phyloP scores from a whole-genome alignment of 2,888 invertebrate species.

The Parnassius mnemosyne region DNA sequence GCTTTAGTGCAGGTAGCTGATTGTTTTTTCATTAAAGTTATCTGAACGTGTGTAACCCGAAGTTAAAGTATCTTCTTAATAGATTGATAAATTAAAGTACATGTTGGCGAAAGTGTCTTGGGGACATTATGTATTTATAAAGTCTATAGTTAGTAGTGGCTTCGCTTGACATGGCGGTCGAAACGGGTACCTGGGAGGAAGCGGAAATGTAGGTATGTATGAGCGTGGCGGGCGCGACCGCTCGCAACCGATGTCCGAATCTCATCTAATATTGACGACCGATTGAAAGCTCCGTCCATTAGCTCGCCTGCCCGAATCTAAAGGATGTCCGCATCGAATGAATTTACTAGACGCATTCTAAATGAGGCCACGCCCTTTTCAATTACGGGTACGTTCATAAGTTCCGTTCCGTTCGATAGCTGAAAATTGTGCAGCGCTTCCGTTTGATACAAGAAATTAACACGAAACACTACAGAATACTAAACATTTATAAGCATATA shows the following conservation, averaged over 20 bases:
- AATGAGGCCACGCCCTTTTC: conserved; percentile 47
- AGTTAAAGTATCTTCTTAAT: not conserved
- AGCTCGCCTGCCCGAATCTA: conserved; percentile 38
- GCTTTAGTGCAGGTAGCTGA: conserved; percentile 39
- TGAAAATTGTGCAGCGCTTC: conserved; percentile 1
- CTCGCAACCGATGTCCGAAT: conserved; percentile 50
- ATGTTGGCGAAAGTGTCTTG: not conserved
- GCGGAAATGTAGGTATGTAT: conserved; percentile 20
- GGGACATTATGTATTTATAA: conserved; percentile 14
- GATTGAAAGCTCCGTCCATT: conserved; percentile 56
- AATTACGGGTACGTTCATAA: conserved; percentile 28
- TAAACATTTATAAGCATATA: not conserved
- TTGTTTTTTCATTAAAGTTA: conserved; percentile 48
- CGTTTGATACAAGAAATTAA: not conserved
- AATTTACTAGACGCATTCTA: conserved; percentile 54
- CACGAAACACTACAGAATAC: not conserved
- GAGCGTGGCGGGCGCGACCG: conserved; percentile 29
- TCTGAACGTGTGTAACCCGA: conserved; percentile 34
- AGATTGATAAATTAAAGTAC: not conserved
- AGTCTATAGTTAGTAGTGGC: not conserved
- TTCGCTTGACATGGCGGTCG: not conserved
- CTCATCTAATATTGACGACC: conserved; percentile 73
- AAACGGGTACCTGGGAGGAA: conserved; percentile 5
- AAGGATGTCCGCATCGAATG: conserved; percentile 38
- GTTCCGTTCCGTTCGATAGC: not conserved